Evolutionary conservation across 2,113 vertebrate genomes (phyloP).

Genomic region (Loxodonta africana): DNA sequence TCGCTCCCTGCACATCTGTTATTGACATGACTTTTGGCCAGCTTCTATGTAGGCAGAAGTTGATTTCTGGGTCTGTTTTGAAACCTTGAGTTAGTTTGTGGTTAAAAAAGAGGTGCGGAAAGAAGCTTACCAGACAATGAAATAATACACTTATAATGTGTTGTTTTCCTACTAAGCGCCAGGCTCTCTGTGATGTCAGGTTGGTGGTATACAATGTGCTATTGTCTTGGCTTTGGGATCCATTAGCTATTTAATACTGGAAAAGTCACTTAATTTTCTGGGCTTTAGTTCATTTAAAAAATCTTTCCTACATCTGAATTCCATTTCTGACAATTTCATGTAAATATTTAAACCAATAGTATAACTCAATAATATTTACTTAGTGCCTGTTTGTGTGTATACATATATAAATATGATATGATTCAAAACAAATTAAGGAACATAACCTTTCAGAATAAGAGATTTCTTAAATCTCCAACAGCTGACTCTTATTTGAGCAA

Average conservation of each 20-base stretch:
- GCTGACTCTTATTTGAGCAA: slow-evolving; percentile 66
- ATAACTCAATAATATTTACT: slow-evolving; percentile 63
- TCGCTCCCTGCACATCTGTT: slow-evolving; percentile 49
- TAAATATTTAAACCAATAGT: slow-evolving; percentile 65
- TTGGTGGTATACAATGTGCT: neutral
- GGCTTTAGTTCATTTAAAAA: slow-evolving; percentile 26
- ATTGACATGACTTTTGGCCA: neutral
- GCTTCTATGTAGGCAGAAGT: neutral
- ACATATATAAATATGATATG: neutral
- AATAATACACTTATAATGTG: neutral
- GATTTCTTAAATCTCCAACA: slow-evolving; percentile 38
- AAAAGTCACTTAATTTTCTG: slow-evolving; percentile 7
- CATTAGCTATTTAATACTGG: neutral
- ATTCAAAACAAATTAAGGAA: slow-evolving; percentile 59
- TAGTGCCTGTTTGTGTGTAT: neutral
- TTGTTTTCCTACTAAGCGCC: neutral
- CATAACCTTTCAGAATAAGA: slow-evolving; percentile 2
- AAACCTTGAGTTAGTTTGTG: slow-evolving; percentile 41
- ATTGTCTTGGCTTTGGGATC: neutral
- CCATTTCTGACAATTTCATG: slow-evolving; percentile 58
- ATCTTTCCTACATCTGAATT: slow-evolving; percentile 57
- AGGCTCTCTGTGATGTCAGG: neutral
- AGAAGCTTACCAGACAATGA: neutral
- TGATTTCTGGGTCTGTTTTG: slow-evolving; percentile 13
- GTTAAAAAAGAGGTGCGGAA: slow-evolving; percentile 48